Conservation (phyloP, 1,140 invertebrate genomes). For the Andricus grossulariae region DNA sequence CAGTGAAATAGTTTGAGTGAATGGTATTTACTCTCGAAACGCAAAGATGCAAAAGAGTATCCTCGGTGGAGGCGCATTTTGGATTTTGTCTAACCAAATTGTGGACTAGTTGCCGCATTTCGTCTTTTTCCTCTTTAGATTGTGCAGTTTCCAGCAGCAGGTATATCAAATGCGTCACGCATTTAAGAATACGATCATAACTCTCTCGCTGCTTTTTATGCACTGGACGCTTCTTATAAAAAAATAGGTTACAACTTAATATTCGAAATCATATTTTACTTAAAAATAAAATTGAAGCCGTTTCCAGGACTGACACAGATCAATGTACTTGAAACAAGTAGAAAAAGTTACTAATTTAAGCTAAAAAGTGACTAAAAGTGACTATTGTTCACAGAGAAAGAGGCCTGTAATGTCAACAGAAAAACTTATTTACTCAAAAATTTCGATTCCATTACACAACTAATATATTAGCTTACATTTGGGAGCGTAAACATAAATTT, state of each 20-base stretch:
- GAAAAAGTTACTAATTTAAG: too few species aligned
- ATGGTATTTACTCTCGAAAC: constrained; percentile 88
- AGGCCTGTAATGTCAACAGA: too few species aligned
- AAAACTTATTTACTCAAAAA: too few species aligned
- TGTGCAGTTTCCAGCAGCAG: constrained; percentile 81
- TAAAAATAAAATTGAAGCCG: too few species aligned
- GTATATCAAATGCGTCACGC: constrained; percentile 88
- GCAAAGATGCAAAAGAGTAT: constrained; percentile 88
- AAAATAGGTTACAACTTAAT: constrained; percentile 30
- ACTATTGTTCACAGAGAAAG: too few species aligned
- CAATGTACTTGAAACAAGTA: too few species aligned
- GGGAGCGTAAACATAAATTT: too few species aligned
- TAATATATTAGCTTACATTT: too few species aligned
- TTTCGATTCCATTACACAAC: too few species aligned
- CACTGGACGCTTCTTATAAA: constrained; percentile 79
- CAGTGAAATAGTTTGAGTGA: constrained; percentile 83
- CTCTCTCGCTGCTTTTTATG: constrained; percentile 87
- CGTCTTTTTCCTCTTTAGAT: constrained; percentile 72
- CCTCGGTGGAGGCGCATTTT: constrained; percentile 82
- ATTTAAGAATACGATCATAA: constrained; percentile 88
- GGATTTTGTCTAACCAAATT: constrained; percentile 80
- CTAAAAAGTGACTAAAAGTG: too few species aligned
- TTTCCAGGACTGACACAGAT: too few species aligned
- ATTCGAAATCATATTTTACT: neutral
- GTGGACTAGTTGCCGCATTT: constrained; percentile 73